Percentiles rank a stretch among this genome's conserved stretches.
phyloP scores from a whole-genome alignment of 2,888 invertebrate species.

The Mystacides longicornis region DNA sequence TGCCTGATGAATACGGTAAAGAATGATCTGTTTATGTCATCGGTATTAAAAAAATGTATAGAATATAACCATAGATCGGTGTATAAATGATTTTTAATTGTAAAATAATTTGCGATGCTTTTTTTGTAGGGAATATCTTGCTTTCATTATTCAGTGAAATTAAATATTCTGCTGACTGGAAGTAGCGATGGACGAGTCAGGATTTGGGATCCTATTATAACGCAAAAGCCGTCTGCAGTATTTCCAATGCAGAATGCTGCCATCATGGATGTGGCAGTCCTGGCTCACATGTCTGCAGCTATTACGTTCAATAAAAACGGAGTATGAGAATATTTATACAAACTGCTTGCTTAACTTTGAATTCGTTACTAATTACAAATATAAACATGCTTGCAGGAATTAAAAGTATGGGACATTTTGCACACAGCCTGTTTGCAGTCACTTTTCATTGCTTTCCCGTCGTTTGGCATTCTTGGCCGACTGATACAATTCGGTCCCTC shows the following conservation, averaged over 20 bases:
- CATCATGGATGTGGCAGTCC: constrained; percentile 48
- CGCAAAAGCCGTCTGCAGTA: constrained; percentile 34
- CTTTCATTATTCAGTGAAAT: constrained; percentile 43
- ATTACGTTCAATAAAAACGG: constrained; percentile 50
- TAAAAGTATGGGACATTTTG: constrained; percentile 54
- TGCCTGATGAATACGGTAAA: no score
- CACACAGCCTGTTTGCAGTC: constrained; percentile 51
- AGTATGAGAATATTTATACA: no score
- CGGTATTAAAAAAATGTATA: background rate
- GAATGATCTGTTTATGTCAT: no score
- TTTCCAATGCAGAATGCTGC: constrained; percentile 35
- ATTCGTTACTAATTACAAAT: no score
- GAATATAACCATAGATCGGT: background rate
- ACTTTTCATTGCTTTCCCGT: constrained; percentile 49
- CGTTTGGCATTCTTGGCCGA: constrained; percentile 49
- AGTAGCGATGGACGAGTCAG: constrained; percentile 48
- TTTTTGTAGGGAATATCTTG: constrained; percentile 49
- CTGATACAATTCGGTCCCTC: constrained; percentile 50
- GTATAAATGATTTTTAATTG: background rate
- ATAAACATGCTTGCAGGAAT: constrained; percentile 35
- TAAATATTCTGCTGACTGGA: constrained; percentile 50
- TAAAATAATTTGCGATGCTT: background rate
- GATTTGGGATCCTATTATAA: constrained; percentile 49
- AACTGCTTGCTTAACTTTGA: no score
- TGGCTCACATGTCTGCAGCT: constrained; percentile 42